phyloP scores from a whole-genome alignment of 2,888 invertebrate species.

The Junonia oenone region DNA sequence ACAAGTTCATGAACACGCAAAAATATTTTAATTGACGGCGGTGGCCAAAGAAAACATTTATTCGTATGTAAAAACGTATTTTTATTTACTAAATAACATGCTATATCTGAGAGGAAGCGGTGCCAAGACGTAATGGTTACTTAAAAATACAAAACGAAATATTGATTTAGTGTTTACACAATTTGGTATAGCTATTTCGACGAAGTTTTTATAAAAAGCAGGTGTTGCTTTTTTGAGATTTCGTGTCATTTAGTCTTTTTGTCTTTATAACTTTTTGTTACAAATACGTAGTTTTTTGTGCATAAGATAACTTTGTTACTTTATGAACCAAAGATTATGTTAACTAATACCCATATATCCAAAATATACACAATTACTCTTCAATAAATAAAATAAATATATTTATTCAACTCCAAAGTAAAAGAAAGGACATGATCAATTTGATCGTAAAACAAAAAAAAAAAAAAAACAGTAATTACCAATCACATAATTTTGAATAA shows the following conservation, averaged over 20 bases:
- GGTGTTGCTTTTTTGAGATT: too few species aligned
- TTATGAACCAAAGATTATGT: too few species aligned
- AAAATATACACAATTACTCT: too few species aligned
- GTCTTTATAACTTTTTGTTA: too few species aligned
- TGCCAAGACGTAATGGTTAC: neutral
- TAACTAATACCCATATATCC: too few species aligned
- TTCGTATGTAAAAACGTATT: neutral
- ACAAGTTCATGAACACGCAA: constrained; percentile 8
- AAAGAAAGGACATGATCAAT: neutral
- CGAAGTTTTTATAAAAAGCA: too few species aligned
- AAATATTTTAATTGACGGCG: constrained; percentile 2
- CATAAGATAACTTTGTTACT: too few species aligned
- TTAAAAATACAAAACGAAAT: neutral
- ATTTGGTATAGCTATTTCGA: neutral
- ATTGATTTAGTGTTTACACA: neutral
- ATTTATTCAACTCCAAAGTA: neutral
- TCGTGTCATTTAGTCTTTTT: too few species aligned
- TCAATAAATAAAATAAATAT: too few species aligned
- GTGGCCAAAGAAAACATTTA: neutral
- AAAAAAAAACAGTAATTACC: neutral
- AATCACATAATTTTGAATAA: neutral
- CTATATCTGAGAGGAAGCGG: neutral
- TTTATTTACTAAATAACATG: constrained; percentile 1
- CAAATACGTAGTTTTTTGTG: too few species aligned
- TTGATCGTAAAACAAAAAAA: neutral